Percentiles rank a stretch among this genome's conserved stretches.
Conservation (phyloP, 2,113 vertebrate species). For the Capricornis sumatraensis region DNA sequence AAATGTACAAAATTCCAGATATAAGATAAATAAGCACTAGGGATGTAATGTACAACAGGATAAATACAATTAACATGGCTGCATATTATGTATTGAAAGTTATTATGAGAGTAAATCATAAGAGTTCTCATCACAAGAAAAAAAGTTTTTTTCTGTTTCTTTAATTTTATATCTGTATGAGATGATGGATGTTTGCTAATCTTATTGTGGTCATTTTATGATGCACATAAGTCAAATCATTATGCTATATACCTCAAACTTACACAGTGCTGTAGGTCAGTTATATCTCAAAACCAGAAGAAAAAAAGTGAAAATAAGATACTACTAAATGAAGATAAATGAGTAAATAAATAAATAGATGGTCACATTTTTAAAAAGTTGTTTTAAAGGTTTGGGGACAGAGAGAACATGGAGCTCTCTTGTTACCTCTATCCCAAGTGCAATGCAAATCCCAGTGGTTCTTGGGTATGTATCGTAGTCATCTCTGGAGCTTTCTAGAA, state of each 20-base stretch:
- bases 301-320: background rate
- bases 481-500: background rate
- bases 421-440: background rate
- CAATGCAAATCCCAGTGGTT: background rate
- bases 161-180: background rate
- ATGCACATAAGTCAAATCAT: background rate
- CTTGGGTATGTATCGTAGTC: background rate
- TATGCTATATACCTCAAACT: background rate
- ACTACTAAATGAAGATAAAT: background rate
- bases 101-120: background rate
- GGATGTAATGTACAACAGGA: background rate
- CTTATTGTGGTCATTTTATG: background rate
- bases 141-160: background rate
- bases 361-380: background rate
- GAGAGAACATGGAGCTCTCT: accelerated
- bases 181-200: background rate
- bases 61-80: background rate
- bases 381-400: background rate
- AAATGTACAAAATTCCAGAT: background rate
- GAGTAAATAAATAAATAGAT: background rate
- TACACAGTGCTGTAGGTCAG: background rate
- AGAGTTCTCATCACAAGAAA: background rate
- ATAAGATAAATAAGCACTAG: background rate
- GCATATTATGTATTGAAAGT: background rate
- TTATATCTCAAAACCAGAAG: background rate